Evolutionary conservation across 2,113 vertebrate species (phyloP).

Genomic region (Lampris megalopsis): DNA sequence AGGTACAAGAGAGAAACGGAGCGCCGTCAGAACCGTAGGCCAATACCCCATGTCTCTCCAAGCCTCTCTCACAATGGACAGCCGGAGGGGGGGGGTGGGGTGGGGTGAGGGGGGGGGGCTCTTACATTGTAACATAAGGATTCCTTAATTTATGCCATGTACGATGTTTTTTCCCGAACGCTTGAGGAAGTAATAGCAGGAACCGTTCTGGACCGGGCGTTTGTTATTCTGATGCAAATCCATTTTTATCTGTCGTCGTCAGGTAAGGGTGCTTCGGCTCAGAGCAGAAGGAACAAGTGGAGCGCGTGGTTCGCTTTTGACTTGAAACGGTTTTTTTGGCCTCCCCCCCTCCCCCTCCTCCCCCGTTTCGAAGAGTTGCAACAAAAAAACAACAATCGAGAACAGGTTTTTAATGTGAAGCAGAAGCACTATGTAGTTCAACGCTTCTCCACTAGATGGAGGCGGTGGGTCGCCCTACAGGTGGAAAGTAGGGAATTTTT

Average conservation of each 20-base stretch:
- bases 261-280: constrained; percentile 46
- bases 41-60: constrained; percentile 14
- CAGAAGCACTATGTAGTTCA: constrained; percentile 58
- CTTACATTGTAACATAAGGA: constrained; percentile 33
- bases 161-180: constrained; percentile 58
- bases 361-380: constrained; percentile 55
- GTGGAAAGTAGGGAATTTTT: constrained; percentile 29
- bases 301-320: constrained; percentile 42
- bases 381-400: constrained; percentile 62
- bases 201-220: constrained; percentile 58
- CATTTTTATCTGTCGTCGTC: constrained; percentile 45
- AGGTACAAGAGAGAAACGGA: constrained; percentile 23
- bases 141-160: constrained; percentile 51
- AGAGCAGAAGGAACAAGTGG: constrained; percentile 55
- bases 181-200: constrained; percentile 32
- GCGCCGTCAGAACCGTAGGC: constrained; percentile 34
- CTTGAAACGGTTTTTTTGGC: constrained; percentile 25
- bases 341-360: too few species aligned
- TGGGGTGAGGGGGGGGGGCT: constrained; percentile 23
- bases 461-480: constrained; percentile 19
- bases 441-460: constrained; percentile 52
- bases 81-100: constrained; percentile 25
- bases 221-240: constrained; percentile 40
- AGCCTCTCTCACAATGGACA: constrained; percentile 40
- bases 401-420: constrained; percentile 55